Conservation (phyloP, 2,888 invertebrate species). For the Eupithecia vulgata region DNA sequence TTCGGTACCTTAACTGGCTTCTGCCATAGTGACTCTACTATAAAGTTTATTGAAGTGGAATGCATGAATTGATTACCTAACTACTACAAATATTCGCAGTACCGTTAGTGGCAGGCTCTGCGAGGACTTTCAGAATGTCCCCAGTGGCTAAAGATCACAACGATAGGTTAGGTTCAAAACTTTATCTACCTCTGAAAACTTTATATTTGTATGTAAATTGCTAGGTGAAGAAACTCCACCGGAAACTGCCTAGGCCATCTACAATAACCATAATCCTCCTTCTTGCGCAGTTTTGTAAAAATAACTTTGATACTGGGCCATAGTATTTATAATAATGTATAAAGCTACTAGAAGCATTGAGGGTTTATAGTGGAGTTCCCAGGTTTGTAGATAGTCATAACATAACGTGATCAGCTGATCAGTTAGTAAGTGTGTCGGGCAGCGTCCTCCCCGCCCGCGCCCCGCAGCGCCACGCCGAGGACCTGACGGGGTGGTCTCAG, state of each 20-base stretch:
- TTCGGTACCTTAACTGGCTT: not conserved
- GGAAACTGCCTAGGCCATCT: not conserved
- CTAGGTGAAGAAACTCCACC: not conserved
- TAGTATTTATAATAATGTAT: too few species aligned
- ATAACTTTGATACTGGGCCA: too few species aligned
- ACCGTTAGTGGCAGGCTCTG: not conserved
- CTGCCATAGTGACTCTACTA: not conserved
- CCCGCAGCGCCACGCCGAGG: conserved; percentile 38
- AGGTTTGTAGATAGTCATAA: not conserved
- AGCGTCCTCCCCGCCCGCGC: too few species aligned
- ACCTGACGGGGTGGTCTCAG: conserved; percentile 48
- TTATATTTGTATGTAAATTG: not conserved
- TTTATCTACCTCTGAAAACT: not conserved
- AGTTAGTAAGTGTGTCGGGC: not conserved
- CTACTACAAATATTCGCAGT: not conserved
- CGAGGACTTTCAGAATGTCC: not conserved
- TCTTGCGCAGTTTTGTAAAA: too few species aligned
- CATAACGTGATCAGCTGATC: not conserved
- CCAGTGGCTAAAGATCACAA: not conserved
- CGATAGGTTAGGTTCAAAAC: not conserved
- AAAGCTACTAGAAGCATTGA: too few species aligned
- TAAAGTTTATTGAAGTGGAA: not conserved
- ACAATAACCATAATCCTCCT: not conserved
- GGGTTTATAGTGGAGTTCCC: not conserved
- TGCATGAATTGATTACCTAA: not conserved